These are phyloP conservation scores for Anas capensis DNA, from an alignment of 2,797 vertebrate species.

Conservation along the genomic window DNA sequence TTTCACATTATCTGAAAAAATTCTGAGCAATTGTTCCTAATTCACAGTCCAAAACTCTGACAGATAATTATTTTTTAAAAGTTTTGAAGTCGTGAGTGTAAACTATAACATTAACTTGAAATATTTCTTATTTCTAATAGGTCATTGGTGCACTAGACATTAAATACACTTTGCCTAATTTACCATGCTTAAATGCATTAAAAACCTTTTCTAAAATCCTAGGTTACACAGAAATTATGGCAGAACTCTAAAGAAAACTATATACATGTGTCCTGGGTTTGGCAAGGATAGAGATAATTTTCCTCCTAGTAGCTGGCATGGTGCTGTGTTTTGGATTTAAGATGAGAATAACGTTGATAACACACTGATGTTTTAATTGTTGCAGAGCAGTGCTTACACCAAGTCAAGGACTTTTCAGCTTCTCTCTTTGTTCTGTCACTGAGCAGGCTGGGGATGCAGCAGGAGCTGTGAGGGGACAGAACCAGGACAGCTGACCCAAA, in stretches of 20 bases:
- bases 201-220: not conserved
- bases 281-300: too few relatives aligned
- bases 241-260: not conserved
- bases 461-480: too few relatives aligned
- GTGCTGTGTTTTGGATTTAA: too few relatives aligned
- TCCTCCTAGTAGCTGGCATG: too few relatives aligned
- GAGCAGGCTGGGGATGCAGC: too few relatives aligned
- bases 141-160: not conserved
- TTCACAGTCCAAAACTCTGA: not conserved
- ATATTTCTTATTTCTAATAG: not conserved
- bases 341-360: too few relatives aligned
- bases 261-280: not conserved
- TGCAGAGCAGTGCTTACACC: too few relatives aligned
- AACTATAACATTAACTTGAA: not conserved
- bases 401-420: too few relatives aligned
- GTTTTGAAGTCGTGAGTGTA: not conserved
- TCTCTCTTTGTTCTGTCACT: too few relatives aligned
- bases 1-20: not conserved
- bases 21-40: not conserved
- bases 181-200: not conserved
- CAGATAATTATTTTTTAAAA: not conserved
- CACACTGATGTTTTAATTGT: too few relatives aligned
- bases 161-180: not conserved
- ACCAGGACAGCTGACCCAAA: too few relatives aligned
- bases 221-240: not conserved